Evolutionary conservation across 2,797 vertebrate genomes (phyloP).

Genomic region (Otolemur crassicaudatus): DNA sequence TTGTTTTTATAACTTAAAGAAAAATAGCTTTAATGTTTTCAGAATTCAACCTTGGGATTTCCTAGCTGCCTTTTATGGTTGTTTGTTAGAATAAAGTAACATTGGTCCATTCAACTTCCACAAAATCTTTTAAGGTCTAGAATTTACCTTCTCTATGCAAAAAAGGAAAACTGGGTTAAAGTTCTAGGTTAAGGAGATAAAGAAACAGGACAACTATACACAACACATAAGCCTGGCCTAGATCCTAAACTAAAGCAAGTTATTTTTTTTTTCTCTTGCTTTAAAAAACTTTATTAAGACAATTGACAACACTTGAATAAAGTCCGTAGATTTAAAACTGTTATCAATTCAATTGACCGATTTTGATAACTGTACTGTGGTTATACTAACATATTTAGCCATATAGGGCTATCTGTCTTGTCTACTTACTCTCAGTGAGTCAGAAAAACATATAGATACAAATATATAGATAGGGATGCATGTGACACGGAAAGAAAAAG

Average conservation of each 20-base stretch:
- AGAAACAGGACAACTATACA: background rate
- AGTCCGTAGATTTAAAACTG: background rate
- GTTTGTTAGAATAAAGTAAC: constrained; percentile 58
- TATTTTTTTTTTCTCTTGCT: background rate
- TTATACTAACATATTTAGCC: background rate
- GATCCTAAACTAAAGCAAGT: background rate
- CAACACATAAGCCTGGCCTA: background rate
- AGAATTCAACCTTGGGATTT: constrained; percentile 30
- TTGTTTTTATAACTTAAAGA: constrained; percentile 60
- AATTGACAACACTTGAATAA: constrained; percentile 1
- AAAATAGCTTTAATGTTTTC: background rate
- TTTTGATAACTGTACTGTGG: background rate
- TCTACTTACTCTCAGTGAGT: background rate
- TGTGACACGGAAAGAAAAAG: background rate
- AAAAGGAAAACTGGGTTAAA: background rate
- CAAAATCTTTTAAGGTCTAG: constrained; percentile 31
- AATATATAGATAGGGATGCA: background rate
- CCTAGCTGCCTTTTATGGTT: background rate
- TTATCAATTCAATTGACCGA: background rate
- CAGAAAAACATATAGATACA: background rate
- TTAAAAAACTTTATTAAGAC: background rate
- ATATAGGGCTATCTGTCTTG: background rate
- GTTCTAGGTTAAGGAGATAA: background rate
- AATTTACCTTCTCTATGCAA: constrained; percentile 39
- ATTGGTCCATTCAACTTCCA: constrained; percentile 21